Evolutionary conservation across 2,797 vertebrate genomes (phyloP).

Genomic region (Fundulus diaphanus): DNA sequence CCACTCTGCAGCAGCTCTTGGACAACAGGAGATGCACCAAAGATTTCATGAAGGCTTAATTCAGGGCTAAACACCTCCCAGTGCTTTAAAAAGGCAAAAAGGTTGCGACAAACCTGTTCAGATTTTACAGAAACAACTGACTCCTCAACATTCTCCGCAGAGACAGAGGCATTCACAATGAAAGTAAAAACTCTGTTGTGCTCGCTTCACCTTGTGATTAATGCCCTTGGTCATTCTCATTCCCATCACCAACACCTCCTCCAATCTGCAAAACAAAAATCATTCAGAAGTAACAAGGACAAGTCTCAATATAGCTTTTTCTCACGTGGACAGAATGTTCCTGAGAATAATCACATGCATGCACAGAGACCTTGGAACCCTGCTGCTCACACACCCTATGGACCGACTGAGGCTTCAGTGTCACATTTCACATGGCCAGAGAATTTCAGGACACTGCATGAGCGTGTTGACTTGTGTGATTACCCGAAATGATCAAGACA

Average conservation of each 20-base stretch:
- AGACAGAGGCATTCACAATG: not conserved
- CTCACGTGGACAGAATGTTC: conserved; percentile 44
- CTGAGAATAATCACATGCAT: conserved; percentile 27
- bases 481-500: not conserved
- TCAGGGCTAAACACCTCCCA: conserved; percentile 85
- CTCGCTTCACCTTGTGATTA: conserved; percentile 82
- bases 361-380: conserved; percentile 2
- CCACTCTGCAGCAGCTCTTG: conserved; percentile 70
- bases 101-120: not conserved
- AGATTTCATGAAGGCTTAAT: conserved; percentile 73
- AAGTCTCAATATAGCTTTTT: conserved; percentile 23
- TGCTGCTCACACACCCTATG: not conserved
- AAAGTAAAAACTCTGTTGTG: not conserved
- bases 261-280: conserved; percentile 80
- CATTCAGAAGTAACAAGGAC: conserved; percentile 37
- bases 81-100: conserved; percentile 73
- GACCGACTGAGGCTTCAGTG: not conserved
- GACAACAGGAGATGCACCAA: conserved; percentile 76
- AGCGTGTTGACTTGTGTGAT: conserved; percentile 2
- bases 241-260: conserved; percentile 91
- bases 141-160: not conserved
- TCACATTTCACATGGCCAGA: conserved; percentile 27
- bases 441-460: conserved; percentile 15
- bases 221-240: conserved; percentile 87
- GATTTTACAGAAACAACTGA: not conserved